phyloP scores from a whole-genome alignment of 2,797 vertebrate genomes.

The Gorsachius magnificus region DNA sequence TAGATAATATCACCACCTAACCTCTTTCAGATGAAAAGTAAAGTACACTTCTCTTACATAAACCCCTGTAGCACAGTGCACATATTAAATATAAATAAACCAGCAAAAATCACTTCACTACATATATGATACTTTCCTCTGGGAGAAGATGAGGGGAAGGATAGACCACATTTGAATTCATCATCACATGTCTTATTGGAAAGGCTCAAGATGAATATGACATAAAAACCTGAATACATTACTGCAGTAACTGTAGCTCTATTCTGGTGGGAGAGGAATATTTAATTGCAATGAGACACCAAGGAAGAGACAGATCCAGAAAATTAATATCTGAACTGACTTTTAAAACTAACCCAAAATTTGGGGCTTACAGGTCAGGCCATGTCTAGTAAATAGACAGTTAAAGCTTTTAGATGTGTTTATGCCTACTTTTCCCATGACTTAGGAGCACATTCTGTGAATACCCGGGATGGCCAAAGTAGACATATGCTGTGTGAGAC shows the following conservation, averaged over 20 bases:
- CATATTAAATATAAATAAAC: constrained; percentile 28
- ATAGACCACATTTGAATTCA: constrained; percentile 18
- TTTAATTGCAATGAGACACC: constrained; percentile 15
- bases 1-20: not conserved
- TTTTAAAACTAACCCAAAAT: not conserved
- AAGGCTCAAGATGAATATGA: constrained; percentile 23
- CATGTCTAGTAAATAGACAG: not conserved
- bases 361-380: not conserved
- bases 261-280: not conserved
- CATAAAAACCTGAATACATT: constrained; percentile 29
- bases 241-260: not conserved
- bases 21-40: not conserved
- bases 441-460: not conserved
- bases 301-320: not conserved
- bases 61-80: not conserved
- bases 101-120: not conserved
- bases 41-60: not conserved
- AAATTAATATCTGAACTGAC: not conserved
- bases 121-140: not conserved
- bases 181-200: constrained; percentile 3
- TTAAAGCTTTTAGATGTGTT: not conserved
- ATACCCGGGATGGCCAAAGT: not conserved
- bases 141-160: not conserved
- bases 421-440: not conserved
- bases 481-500: not conserved